Conservation (phyloP, 2,797 vertebrate species). For the Leontopithecus rosalia region DNA sequence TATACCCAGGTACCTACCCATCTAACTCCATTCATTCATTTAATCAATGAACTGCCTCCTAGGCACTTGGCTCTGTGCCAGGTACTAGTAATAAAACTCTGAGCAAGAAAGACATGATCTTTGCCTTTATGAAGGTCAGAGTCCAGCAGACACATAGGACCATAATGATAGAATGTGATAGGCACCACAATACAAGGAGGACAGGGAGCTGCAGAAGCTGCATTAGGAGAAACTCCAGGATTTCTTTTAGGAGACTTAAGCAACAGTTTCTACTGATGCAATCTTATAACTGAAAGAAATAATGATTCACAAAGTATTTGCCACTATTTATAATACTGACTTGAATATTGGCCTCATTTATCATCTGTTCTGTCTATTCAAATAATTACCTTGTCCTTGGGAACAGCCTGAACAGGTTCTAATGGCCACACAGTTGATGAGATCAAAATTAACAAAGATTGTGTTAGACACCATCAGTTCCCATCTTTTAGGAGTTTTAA, state of each 20-base stretch:
- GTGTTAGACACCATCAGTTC: conserved; percentile 81
- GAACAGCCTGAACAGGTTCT: conserved; percentile 85
- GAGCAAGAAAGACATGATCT: background rate
- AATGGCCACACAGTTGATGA: conserved; percentile 78
- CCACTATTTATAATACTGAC: background rate
- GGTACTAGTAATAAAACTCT: background rate
- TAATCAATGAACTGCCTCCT: background rate
- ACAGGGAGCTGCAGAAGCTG: background rate
- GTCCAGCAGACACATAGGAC: background rate
- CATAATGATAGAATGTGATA: background rate
- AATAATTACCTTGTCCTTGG: conserved; percentile 83
- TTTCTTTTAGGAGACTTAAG: background rate
- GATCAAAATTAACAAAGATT: conserved; percentile 84
- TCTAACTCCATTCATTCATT: background rate
- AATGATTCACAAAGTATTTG: background rate
- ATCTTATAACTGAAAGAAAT: conserved; percentile 9
- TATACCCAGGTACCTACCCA: background rate
- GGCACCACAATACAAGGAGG: background rate
- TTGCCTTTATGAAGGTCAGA: background rate
- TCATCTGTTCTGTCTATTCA: background rate
- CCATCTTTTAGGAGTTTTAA: conserved; percentile 83
- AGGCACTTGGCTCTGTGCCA: background rate
- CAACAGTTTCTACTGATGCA: background rate
- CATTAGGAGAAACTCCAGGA: fast-evolving
- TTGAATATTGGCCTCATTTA: background rate